Conservation (phyloP, 2,888 invertebrate species). For the Cremastinae sp. region DNA sequence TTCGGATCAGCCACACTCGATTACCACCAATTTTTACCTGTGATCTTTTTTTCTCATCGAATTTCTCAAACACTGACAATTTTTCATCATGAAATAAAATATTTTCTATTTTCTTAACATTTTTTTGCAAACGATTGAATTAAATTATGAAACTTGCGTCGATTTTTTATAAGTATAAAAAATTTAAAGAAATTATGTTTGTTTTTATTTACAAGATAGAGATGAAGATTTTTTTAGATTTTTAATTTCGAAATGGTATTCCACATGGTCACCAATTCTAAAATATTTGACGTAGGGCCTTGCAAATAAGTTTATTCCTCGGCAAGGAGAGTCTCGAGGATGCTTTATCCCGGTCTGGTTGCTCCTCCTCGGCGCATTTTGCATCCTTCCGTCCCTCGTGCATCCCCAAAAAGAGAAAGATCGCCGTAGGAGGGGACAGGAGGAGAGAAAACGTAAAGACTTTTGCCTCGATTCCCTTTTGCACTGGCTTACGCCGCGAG, state of each 20-base stretch:
- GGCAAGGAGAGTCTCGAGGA: constrained; percentile 13
- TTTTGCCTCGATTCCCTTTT: constrained; percentile 39
- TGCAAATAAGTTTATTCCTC: constrained; percentile 1
- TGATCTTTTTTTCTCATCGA: too few species aligned
- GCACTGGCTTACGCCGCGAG: constrained; percentile 71
- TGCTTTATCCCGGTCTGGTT: constrained; percentile 42
- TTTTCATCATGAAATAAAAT: too few species aligned
- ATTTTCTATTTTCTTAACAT: too few species aligned
- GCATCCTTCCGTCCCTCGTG: constrained; percentile 19
- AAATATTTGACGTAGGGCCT: constrained; percentile 4
- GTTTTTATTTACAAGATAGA: not conserved
- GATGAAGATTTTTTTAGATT: not conserved
- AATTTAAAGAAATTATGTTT: too few species aligned
- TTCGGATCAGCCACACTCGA: constrained; percentile 2
- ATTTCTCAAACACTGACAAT: too few species aligned
- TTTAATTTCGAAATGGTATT: not conserved
- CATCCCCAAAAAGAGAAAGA: constrained; percentile 18
- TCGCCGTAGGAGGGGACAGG: constrained; percentile 22
- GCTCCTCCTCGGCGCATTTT: constrained; percentile 42
- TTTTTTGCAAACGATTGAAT: too few species aligned
- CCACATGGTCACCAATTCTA: constrained; percentile 18
- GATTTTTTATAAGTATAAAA: too few species aligned
- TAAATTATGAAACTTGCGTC: too few species aligned
- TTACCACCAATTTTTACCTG: not conserved
- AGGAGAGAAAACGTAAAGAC: constrained; percentile 41